These are phyloP conservation scores for Ctenicera cuprea DNA, from an alignment of 2,888 invertebrate species.

Conservation along the genomic window DNA sequence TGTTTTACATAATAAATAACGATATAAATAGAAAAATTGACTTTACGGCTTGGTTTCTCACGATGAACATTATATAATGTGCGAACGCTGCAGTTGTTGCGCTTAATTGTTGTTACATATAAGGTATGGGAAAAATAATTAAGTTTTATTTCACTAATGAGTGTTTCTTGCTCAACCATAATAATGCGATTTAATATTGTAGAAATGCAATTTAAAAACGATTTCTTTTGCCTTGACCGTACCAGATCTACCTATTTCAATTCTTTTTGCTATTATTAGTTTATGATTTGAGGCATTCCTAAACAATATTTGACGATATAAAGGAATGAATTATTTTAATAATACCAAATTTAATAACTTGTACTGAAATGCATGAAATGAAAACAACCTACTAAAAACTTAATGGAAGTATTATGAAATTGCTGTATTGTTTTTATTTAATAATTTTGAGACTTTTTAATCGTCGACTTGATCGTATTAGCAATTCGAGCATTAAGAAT, in stretches of 20 bases:
- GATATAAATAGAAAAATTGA: not conserved
- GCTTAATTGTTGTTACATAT: slow-evolving; percentile 12
- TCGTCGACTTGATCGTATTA: not conserved
- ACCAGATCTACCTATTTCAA: not conserved
- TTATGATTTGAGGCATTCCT: too few relatives aligned
- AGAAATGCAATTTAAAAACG: not conserved
- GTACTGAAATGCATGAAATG: too few relatives aligned
- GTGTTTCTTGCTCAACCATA: not conserved
- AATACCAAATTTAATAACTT: too few relatives aligned
- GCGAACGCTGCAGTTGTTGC: not conserved
- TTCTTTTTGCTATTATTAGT: not conserved
- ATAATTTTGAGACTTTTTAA: too few relatives aligned
- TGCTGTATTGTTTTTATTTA: too few relatives aligned
- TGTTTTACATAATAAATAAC: too few relatives aligned
- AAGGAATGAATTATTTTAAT: too few relatives aligned
- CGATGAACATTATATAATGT: slow-evolving; percentile 1
- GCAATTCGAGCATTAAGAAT: not conserved
- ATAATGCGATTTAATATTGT: not conserved
- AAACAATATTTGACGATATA: too few relatives aligned
- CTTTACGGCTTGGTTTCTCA: not conserved
- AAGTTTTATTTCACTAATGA: slow-evolving; percentile 9
- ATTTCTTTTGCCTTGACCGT: not conserved
- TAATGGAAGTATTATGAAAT: too few relatives aligned
- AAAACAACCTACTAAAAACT: too few relatives aligned
- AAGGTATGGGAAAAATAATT: slow-evolving; percentile 24